Base-by-base conservation (phyloP, 92 coral and sea anemone species). In the Heliopora coerulea region DNA sequence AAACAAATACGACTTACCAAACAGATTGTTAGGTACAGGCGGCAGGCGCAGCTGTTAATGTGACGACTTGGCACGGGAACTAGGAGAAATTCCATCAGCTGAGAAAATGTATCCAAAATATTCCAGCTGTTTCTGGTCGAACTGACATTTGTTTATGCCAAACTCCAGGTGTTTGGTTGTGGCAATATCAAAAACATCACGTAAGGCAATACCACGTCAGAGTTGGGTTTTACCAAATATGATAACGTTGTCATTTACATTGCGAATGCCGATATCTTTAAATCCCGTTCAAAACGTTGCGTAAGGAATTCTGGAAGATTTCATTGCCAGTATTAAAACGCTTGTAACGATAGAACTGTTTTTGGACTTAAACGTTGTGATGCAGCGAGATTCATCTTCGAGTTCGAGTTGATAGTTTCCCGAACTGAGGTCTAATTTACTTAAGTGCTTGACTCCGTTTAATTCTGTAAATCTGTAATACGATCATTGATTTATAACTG, bases 401-500 rank as follows among this genome's bases (percentile, higher is more conserved):
- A 86, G 69, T 26, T 83, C 79, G 17, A 86, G 72, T 41, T 86
- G 96, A 25, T 86, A 82, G 67, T 75, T 86, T 4, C 86, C 83
- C 15, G 78, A 72, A 11, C 60, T 74, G 8, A 86, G 68, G 52
- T 86, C 85, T 24, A 89, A 56, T 30, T 89, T 89, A 62, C 81
- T 73, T 41, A 85, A 88, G 12, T 80, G 67, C 9, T 60, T 31
- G 24, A 82, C 84, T 34, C 85, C 88, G 24, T 85, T 75, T 20
- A 74, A 44, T 5, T 62, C 50, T 8, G 69, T 20, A 74, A 44
- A 20, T 62, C 50, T 8, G 69, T 32, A 4, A 34, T 19, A 5
- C 30, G 49, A 24, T 62, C 69, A 32, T 32, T 48, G 34, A 62
- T 62, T 0, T 34, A 18, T 34, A 48, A 48, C n/a, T 62, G 69